phyloP scores from a whole-genome alignment of 2,113 vertebrate genomes.

The Channa maculata region DNA sequence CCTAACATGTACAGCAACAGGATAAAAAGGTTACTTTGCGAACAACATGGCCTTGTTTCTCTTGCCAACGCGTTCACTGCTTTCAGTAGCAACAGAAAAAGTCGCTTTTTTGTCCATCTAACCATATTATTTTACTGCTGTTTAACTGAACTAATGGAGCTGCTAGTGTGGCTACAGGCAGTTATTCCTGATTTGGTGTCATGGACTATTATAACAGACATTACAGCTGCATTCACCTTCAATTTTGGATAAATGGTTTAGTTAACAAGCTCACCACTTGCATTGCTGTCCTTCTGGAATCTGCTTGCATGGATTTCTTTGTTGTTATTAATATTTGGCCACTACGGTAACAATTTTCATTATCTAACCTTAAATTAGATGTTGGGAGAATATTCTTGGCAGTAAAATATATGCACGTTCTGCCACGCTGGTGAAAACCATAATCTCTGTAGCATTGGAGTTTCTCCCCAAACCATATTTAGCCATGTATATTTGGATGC shows the following conservation, averaged over 20 bases:
- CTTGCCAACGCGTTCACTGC: neutral
- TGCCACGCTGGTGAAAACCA: too few relatives aligned
- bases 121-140: neutral
- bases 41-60: neutral
- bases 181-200: neutral
- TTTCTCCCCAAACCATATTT: too few relatives aligned
- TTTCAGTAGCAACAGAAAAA: neutral
- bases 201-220: neutral
- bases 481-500: too few relatives aligned
- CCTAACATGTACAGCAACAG: neutral
- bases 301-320: too few relatives aligned
- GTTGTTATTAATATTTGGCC: too few relatives aligned
- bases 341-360: too few relatives aligned
- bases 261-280: neutral
- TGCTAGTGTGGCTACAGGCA: neutral
- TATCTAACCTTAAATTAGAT: too few relatives aligned
- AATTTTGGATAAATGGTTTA: neutral
- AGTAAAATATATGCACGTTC: too few relatives aligned
- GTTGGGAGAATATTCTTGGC: too few relatives aligned
- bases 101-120: neutral
- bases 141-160: neutral
- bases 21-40: neutral
- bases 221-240: conserved; percentile 8
- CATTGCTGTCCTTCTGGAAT: neutral
- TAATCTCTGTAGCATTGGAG: too few relatives aligned